Conservation (phyloP, 2,797 vertebrate genomes). For the Acanthurus lineatus region DNA sequence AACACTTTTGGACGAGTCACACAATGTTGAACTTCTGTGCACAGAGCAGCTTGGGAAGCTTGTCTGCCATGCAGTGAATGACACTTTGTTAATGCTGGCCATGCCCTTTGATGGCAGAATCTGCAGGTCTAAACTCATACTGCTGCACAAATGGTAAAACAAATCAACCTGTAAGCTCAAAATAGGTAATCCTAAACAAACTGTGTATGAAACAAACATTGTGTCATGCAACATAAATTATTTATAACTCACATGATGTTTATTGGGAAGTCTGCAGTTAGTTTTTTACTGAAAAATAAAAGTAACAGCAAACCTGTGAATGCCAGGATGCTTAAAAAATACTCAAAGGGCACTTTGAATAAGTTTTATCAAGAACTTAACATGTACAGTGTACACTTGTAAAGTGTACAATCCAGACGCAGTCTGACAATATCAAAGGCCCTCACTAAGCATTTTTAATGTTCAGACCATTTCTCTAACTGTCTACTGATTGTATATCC, state of each 20-base stretch:
- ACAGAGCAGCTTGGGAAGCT: not conserved
- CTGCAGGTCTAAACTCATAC: no score
- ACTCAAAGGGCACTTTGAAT: not conserved
- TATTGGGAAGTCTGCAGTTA: not conserved
- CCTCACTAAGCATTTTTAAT: not conserved
- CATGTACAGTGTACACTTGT: no score
- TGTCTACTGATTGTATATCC: constrained; percentile 28
- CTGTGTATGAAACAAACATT: no score
- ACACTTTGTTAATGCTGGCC: not conserved
- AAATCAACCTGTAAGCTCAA: no score
- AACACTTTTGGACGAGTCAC: not conserved
- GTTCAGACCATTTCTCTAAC: not conserved
- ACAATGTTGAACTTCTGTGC: not conserved
- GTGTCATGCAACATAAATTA: not conserved
- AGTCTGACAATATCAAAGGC: not conserved
- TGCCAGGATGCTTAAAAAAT: not conserved
- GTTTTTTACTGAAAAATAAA: not conserved
- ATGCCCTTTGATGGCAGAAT: no score
- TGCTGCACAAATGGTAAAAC: no score
- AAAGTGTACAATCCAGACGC: no score
- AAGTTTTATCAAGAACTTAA: not conserved
- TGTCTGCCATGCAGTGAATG: not conserved
- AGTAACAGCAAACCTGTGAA: not conserved
- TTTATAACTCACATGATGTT: not conserved
- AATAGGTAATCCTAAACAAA: no score